Evolutionary conservation across 2,113 vertebrate species (phyloP).

Genomic region (Bos indicus): DNA sequence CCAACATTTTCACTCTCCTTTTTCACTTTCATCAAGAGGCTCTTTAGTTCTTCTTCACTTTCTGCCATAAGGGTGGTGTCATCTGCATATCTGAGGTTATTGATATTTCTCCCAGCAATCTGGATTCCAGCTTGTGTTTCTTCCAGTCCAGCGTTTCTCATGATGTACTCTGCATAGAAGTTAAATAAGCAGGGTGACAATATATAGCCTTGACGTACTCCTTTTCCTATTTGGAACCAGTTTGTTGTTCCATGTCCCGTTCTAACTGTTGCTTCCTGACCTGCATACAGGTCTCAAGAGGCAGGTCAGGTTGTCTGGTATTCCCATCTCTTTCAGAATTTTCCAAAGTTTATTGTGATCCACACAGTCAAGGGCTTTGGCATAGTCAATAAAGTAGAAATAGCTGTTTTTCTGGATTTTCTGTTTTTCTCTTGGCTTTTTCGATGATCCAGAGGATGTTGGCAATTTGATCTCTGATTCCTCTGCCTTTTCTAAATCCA

Average conservation of each 20-base stretch:
- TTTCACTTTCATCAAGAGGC: background rate
- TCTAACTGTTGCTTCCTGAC: background rate
- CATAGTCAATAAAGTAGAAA: background rate
- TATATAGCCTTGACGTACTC: background rate
- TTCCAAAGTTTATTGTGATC: background rate
- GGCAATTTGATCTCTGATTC: background rate
- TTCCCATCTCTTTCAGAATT: background rate
- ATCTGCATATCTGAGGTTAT: background rate
- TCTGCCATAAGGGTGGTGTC: background rate
- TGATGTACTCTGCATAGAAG: background rate
- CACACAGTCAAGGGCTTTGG: background rate
- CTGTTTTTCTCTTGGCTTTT: background rate
- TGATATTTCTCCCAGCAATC: background rate
- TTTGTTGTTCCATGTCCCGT: background rate
- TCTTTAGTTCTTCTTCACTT: background rate
- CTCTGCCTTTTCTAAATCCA: background rate
- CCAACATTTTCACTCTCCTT: background rate
- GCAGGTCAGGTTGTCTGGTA: background rate
- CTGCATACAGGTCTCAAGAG: background rate
- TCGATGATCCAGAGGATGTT: fast-evolving
- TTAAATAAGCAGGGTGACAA: background rate
- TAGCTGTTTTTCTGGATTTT: background rate
- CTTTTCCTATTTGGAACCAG: background rate
- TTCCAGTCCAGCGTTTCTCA: fast-evolving
- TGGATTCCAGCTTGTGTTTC: background rate